phyloP scores from a whole-genome alignment of 2,888 invertebrate species.

The Stegophylla sp. region DNA sequence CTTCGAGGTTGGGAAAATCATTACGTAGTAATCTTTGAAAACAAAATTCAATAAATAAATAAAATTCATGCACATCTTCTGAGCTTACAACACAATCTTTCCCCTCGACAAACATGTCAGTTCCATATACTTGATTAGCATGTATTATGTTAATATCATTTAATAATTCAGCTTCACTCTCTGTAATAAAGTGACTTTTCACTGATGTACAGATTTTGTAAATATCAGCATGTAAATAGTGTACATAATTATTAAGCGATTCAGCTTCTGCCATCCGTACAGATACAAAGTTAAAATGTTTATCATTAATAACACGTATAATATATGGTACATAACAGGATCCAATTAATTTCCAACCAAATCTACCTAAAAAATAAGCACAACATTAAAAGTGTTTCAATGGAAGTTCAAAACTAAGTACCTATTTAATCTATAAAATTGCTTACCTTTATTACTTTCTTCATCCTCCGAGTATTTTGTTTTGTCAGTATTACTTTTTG shows the following conservation, averaged over 20 bases:
- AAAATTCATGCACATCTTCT: conserved; percentile 87
- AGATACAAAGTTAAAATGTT: conserved; percentile 85
- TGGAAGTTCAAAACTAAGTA: no score
- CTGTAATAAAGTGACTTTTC: conserved; percentile 90
- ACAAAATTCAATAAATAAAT: conserved; percentile 87
- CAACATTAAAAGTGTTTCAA: background rate
- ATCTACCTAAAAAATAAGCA: conserved; percentile 67
- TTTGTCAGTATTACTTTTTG: background rate
- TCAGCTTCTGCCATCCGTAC: conserved; percentile 93
- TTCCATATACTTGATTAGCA: conserved; percentile 88
- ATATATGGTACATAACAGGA: conserved; percentile 88
- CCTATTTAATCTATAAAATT: no score
- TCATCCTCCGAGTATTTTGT: background rate
- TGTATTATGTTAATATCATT: conserved; percentile 93
- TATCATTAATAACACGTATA: conserved; percentile 69
- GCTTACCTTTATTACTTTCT: conserved; percentile 13
- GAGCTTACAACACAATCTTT: conserved; percentile 90
- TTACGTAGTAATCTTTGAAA: conserved; percentile 80
- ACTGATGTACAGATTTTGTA: conserved; percentile 91
- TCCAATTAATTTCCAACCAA: conserved; percentile 90
- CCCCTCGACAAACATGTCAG: conserved; percentile 83
- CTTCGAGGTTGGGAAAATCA: conserved; percentile 66
- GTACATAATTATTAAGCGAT: conserved; percentile 85
- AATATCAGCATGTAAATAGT: conserved; percentile 85
- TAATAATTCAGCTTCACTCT: conserved; percentile 84